These are phyloP conservation scores for Myripristis jacobus DNA, from an alignment of 2,797 vertebrate genomes.

Conservation along the genomic window DNA sequence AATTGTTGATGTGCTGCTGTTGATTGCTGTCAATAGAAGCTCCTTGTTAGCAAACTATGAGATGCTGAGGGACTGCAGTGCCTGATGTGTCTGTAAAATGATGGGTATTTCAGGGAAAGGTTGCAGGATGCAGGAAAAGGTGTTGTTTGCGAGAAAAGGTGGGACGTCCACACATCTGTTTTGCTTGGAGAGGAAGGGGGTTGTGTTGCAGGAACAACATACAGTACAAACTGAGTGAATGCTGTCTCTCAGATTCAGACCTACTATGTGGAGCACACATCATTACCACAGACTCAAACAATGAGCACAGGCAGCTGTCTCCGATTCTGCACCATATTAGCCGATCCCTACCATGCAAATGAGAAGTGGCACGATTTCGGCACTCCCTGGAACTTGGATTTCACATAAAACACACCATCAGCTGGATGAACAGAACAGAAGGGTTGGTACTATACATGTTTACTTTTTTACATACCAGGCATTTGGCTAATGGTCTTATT, in stretches of 20 bases:
- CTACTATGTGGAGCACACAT: slow-evolving; percentile 23
- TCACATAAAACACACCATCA: slow-evolving; percentile 1
- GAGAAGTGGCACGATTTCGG: slow-evolving; percentile 19
- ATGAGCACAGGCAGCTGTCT: slow-evolving; percentile 46
- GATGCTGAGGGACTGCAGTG: slow-evolving; percentile 38
- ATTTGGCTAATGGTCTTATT: not conserved
- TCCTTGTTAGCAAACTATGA: slow-evolving; percentile 54
- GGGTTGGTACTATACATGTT: not conserved
- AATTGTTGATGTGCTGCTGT: slow-evolving; percentile 56
- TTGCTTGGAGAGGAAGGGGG: slow-evolving; percentile 8
- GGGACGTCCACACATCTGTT: slow-evolving; percentile 39
- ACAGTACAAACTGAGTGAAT: not conserved
- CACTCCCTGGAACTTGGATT: not conserved
- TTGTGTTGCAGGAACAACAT: not conserved
- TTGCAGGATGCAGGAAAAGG: not conserved
- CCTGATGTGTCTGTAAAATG: slow-evolving; percentile 51
- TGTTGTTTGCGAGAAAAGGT: slow-evolving; percentile 12
- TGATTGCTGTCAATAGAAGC: slow-evolving; percentile 54
- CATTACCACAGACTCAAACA: slow-evolving; percentile 28
- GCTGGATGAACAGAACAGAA: not conserved
- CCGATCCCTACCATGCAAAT: slow-evolving; percentile 38
- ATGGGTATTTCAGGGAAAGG: slow-evolving; percentile 33
- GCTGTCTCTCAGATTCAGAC: slow-evolving; percentile 19
- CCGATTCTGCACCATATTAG: slow-evolving; percentile 39
- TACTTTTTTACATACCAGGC: not conserved